Percentiles rank a stretch among this genome's conserved stretches.
phyloP scores from a whole-genome alignment of 23 tunicate genomes.

The Trididemnum miniatum region DNA sequence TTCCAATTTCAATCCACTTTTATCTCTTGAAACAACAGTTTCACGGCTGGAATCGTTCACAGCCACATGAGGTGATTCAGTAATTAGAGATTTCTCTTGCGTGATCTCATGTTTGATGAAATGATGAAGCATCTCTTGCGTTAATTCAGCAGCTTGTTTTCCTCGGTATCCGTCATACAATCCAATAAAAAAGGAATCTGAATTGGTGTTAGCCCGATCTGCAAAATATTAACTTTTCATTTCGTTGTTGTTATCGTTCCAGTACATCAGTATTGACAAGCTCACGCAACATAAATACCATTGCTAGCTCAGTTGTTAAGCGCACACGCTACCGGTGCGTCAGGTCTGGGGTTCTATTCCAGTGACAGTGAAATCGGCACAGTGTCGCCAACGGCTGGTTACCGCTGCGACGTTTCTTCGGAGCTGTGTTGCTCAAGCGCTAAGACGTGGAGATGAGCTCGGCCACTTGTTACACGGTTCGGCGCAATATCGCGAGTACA shows the following conservation, averaged over 20 bases:
- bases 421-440: too few species aligned
- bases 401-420: too few species aligned
- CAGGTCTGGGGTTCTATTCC: too few species aligned
- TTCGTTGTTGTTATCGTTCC: neutral
- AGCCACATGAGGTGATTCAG: neutral
- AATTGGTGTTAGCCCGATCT: neutral
- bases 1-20: neutral
- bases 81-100: neutral
- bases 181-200: conserved; percentile 58
- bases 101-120: conserved; percentile 16
- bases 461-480: too few species aligned
- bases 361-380: too few species aligned
- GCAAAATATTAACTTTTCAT: neutral
- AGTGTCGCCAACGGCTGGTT: too few species aligned
- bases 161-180: conserved; percentile 77
- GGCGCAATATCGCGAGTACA: too few species aligned
- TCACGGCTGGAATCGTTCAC: neutral
- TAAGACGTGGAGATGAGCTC: too few species aligned
- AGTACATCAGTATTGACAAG: too few species aligned
- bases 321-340: too few species aligned
- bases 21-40: neutral
- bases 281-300: too few species aligned
- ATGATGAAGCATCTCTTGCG: conserved; percentile 29
- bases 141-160: conserved; percentile 41
- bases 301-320: too few species aligned